Base-by-base conservation (phyloP, 2,888 invertebrate genomes). In the Herminia tarsipennalis region DNA sequence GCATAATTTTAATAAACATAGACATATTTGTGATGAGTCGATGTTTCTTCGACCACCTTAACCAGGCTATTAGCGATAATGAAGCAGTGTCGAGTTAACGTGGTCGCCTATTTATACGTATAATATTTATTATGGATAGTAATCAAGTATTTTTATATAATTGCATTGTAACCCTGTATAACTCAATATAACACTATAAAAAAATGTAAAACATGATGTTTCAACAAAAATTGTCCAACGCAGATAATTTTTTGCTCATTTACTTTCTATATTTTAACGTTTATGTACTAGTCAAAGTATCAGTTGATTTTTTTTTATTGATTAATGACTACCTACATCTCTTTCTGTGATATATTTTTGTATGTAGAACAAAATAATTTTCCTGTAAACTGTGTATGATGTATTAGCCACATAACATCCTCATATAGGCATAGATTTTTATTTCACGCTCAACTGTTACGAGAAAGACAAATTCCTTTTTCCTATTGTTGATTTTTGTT, bases 371-470 rank as follows among this genome's bases (percentile, higher is more conserved):
- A 87, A 87, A 81, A 70, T 75, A 67, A 71, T 66, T 66, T 70
- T 69, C 65, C 56, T 58, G 50, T 67, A 68, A 60, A 65, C 62
- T 71, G 58, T 66, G 61, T 65, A 64, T 56, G 68, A 76, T 83
- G 70, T 80, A 78, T 81, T 86, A 85, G 88, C 86, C 87, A 88
- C 86, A 56, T 84, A 84, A 77, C 85, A 82, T 80, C 82, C 81
- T 84, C 83, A 65, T 48, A 61, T 72, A 73, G 66, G 66, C 70
- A 64, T 71, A 57, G 60, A 46, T 53, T 25, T 55, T 61, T 51
- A 36, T 62, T 62, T 70, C 56, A 58, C 58, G 73, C 73, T 73
- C 73, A 73, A 71, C 63, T 68, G 58, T 70, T 70, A 61, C 28
- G 40, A 52, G 43, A 71, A 62, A 70, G 64, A 70, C 66, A 57